phyloP scores from a whole-genome alignment of 2,113 vertebrate species.

The Raja brachyura region DNA sequence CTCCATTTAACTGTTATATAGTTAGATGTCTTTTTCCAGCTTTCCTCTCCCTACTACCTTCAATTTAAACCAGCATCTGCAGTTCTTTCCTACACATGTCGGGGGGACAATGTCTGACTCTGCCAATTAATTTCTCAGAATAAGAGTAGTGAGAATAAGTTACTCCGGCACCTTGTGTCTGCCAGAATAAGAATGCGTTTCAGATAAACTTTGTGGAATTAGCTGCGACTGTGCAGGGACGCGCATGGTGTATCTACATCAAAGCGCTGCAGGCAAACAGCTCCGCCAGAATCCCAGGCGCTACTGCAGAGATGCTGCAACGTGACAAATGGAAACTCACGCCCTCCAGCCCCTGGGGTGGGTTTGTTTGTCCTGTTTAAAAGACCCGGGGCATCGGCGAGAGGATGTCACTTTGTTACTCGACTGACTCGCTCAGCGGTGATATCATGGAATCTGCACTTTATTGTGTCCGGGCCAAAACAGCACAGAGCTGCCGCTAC shows the following conservation, averaged over 20 bases:
- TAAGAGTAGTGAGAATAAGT: too few species aligned
- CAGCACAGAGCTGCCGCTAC: neutral
- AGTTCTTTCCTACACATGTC: neutral
- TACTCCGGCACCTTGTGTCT: too few species aligned
- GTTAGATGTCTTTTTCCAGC: too few species aligned
- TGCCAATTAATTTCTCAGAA: neutral
- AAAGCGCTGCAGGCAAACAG: neutral
- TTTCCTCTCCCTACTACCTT: too few species aligned
- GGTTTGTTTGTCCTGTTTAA: neutral
- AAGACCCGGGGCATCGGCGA: neutral
- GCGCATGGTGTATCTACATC: neutral
- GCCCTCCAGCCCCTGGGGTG: neutral
- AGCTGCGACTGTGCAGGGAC: neutral
- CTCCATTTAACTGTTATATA: too few species aligned
- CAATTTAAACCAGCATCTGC: too few species aligned
- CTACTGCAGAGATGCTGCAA: neutral
- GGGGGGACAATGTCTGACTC: neutral
- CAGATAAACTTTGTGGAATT: neutral
- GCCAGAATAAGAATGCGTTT: neutral
- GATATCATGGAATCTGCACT: conserved; percentile 41
- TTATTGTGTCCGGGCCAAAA: conserved; percentile 22
- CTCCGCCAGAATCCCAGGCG: neutral
- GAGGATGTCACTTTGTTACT: conserved; percentile 40
- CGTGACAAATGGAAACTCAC: neutral
- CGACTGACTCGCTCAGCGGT: conserved; percentile 16